A percentile compares a stretch with the other conserved stretches of the same genome.
phyloP scores from a whole-genome alignment of 2,888 invertebrate genomes.

The Gymnocheta viridis region DNA sequence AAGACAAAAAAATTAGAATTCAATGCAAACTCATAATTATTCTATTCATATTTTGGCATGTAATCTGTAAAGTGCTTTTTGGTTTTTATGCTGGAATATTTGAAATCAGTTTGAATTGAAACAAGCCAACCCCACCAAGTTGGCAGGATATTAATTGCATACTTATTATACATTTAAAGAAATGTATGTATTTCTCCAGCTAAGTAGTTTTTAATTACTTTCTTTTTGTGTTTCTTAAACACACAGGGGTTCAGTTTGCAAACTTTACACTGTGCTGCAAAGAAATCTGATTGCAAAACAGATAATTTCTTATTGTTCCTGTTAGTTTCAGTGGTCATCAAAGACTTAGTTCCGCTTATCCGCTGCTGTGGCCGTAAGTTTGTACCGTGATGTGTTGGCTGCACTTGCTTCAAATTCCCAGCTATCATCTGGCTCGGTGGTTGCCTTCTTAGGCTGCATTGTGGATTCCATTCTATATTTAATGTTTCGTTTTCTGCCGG shows the following conservation, averaged over 20 bases:
- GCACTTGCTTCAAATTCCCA: too few relatives aligned
- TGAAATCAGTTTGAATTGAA: not conserved
- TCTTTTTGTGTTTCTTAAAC: constrained; percentile 1
- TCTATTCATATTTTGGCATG: not conserved
- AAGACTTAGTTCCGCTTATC: too few relatives aligned
- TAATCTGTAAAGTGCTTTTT: not conserved
- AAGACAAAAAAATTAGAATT: not conserved
- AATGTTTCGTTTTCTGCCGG: too few relatives aligned
- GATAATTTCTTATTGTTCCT: too few relatives aligned
- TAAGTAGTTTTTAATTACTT: constrained; percentile 73
- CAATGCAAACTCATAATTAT: not conserved
- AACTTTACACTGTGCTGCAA: not conserved
- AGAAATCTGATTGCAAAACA: not conserved
- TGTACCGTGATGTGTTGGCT: too few relatives aligned
- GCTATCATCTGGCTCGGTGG: too few relatives aligned
- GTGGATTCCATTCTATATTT: too few relatives aligned
- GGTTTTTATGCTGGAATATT: not conserved
- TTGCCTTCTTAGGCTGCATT: too few relatives aligned
- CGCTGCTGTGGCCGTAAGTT: too few relatives aligned
- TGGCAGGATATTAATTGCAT: constrained; percentile 27
- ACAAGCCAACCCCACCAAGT: not conserved
- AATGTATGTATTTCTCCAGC: constrained; percentile 51
- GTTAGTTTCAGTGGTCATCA: too few relatives aligned
- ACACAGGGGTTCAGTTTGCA: not conserved
- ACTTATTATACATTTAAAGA: constrained; percentile 1